Evolutionary conservation across 1,140 invertebrate species (phyloP), one percentile per base, ranked within the genome.

Genomic region (Drepana arcuata): DNA sequence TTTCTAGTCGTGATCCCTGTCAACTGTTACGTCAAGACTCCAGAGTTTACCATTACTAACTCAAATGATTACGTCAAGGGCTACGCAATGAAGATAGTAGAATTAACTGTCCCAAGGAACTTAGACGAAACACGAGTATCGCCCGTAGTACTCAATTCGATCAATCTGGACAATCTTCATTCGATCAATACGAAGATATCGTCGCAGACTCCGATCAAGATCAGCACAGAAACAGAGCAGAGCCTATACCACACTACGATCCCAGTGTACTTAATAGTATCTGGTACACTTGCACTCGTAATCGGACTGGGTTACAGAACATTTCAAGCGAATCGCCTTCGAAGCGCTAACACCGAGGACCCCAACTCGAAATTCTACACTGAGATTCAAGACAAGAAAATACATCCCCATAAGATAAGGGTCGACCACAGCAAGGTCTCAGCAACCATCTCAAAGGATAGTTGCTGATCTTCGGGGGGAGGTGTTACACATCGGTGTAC

Each of bases 231-330:
- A 4, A 2, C n/a, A 24, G 21, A 34, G 10, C 9, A 9, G n/a
- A 14, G 15, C 7, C 12, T 34, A 24, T 34, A 34, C 7, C 32
- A 34, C 12, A 34, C 32, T n/a, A 34, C 32, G 11, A 34, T 34
- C 14, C 32, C 32, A 9, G n/a, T 34, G 16, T 34, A 34, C 32
- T 5, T 12, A 5, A 24, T 34, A 9, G 6, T 34, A 14, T 14
- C 24, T 9, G 27, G 34, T 35, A n/a, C 34, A 35, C 7, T n/a
- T 13, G 25, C n/a, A 35, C 24, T 35, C 2, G 18, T 9, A 4
- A 21, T 21, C 9, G 18, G 18, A 4, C 18, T 21, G 9, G 4
- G 18, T 21, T n/a, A n/a, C n/a, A n/a, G n/a, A n/a, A n/a, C n/a
- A n/a, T n/a, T n/a, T n/a, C n/a, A n/a, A n/a, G n/a, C n/a, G n/a